A percentile compares a stretch with the other conserved stretches of the same genome.
phyloP scores from a whole-genome alignment of 1,140 invertebrate genomes.

The Ectropis grisescens region DNA sequence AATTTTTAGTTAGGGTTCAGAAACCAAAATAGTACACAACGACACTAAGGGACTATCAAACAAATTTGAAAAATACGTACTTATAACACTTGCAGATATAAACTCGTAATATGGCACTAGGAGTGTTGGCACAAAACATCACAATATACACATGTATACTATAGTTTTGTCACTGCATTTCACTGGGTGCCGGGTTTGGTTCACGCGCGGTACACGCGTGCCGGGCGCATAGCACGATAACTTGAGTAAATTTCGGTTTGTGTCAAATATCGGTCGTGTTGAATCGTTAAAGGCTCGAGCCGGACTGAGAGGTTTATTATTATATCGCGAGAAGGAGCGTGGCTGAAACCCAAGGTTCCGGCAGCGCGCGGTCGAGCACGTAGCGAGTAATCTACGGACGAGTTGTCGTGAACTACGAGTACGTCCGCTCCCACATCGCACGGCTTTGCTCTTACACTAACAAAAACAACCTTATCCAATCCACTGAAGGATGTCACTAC shows the following conservation, averaged over 20 bases:
- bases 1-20: no score
- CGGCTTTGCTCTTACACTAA: no score
- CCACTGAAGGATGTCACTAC: no score
- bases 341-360: conserved; percentile 49
- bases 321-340: conserved; percentile 56
- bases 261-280: conserved; percentile 34
- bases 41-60: no score
- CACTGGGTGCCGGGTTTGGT: neutral
- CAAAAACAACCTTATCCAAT: no score
- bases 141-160: conserved; percentile 32
- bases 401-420: conserved; percentile 52
- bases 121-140: conserved; percentile 35
- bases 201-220: no score
- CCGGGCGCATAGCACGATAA: no score
- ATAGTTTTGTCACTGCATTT: conserved; percentile 23
- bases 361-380: conserved; percentile 44
- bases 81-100: no score
- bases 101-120: conserved; percentile 31
- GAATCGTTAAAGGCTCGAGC: conserved; percentile 48
- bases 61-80: no score
- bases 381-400: conserved; percentile 54
- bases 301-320: conserved; percentile 62
- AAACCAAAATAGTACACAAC: no score
- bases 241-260: no score
- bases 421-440: no score